Base-by-base conservation (phyloP, 2,113 vertebrate genomes). In the Dunckerocampus dactyliophorus region DNA sequence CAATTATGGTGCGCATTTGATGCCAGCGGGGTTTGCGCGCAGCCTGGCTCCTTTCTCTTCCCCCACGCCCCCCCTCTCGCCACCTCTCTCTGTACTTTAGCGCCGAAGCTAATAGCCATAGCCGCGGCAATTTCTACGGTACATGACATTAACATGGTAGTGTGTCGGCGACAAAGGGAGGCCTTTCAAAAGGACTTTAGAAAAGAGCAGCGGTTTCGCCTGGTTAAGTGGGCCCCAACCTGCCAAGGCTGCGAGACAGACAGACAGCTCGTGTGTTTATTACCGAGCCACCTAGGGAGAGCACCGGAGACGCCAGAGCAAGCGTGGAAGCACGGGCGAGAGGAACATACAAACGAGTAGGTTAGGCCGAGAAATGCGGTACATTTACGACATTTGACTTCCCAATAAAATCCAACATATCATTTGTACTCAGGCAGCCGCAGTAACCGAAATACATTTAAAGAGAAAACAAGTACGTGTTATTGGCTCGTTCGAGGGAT, bases 61-160 rank as follows among this genome's bases (percentile, higher is more conserved):
- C 24, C 24, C 24, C 24, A 28, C 24, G 2, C 62, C 21, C 62
- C 69, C 31, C 7, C 31, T 12, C 12, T 12, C 13, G 39, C 13
- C 39, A 5, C 31, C 31, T 56, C 70, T 78, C 85, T 82, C 89
- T 88, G 86, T 88, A 89, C 84, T 88, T 92, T 95, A 94, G 94
- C 94, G 91, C 88, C 89, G 91, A 91, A 93, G 84, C 95, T 99
- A 99, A 99, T 98, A 97, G 94, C 95, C 97, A 99, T 98, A 95
- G 97, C 95, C 92, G 90, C 91, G 88, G 95, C 95, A 94, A 98
- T 98, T 97, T 98, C 95, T 96, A 99, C 94, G 97, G 94, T 98
- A 98, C 97, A 99, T 94, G 97, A 98, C 95, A 97, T 98, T 98
- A 98, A 92, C 91, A 90, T 87, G 89, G 89, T 87, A 75, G 84